A percentile compares a stretch with the other conserved stretches of the same genome.
Evolutionary conservation across 1,140 invertebrate species (phyloP).

Genomic region (Drosophila miranda): DNA sequence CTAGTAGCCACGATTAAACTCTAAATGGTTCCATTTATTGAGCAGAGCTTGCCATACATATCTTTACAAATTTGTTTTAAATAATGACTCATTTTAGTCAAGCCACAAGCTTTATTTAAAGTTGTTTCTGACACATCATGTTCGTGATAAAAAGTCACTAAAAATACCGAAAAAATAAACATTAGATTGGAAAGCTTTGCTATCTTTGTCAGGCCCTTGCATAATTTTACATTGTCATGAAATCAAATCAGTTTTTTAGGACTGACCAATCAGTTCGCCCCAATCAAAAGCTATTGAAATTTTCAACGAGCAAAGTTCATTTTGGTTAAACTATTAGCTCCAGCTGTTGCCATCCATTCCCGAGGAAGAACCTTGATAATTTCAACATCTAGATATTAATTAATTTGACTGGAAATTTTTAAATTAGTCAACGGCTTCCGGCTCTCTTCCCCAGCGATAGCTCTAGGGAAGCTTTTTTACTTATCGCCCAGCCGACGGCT

Average conservation of each 20-base stretch:
- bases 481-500: constrained; percentile 38
- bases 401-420: constrained; percentile 56
- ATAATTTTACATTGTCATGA: constrained; percentile 12
- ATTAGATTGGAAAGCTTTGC: constrained; percentile 17
- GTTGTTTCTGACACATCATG: neutral
- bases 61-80: neutral
- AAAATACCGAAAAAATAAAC: constrained; percentile 15
- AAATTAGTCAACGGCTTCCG: constrained; percentile 11
- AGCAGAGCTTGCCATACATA: neutral
- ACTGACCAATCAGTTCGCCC: constrained; percentile 17
- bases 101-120: neutral
- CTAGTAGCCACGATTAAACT: too few relatives aligned
- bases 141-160: constrained; percentile 26
- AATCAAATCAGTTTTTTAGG: constrained; percentile 29
- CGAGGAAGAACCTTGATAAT: constrained; percentile 22
- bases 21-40: too few relatives aligned
- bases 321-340: constrained; percentile 34
- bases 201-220: constrained; percentile 26
- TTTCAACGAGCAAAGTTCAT: constrained; percentile 45
- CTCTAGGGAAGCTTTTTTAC: constrained; percentile 18
- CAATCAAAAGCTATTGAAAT: constrained; percentile 5
- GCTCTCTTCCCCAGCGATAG: too few relatives aligned
- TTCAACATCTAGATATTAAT: constrained; percentile 60
- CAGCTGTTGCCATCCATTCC: constrained; percentile 38
- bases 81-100: constrained; percentile 13